Percentiles rank a stretch among this genome's conserved stretches.
phyloP scores from a whole-genome alignment of 2,797 vertebrate genomes.

The Sebastes goodei region DNA sequence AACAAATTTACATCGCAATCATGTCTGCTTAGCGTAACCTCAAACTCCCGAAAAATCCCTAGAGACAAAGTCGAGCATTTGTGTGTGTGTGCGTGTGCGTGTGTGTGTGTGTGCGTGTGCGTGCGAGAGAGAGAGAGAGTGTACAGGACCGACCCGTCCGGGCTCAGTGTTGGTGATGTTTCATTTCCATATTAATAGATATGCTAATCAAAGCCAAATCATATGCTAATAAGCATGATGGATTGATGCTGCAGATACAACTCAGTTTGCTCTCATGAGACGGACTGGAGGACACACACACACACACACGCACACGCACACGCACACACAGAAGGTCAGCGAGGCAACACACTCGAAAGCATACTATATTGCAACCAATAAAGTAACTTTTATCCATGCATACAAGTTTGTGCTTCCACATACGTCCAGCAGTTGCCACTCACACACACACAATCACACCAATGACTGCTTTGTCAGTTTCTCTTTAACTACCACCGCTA shows the following conservation, averaged over 20 bases:
- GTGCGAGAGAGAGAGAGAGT: background rate
- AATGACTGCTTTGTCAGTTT: constrained; percentile 30
- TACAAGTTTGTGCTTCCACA: constrained; percentile 6
- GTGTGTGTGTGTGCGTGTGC: background rate
- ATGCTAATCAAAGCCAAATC: constrained; percentile 79
- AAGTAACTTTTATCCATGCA: constrained; percentile 24
- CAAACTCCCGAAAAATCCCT: constrained; percentile 41
- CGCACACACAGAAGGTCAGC: constrained; percentile 25
- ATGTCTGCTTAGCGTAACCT: constrained; percentile 51
- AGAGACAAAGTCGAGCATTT: constrained; percentile 33
- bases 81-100: background rate
- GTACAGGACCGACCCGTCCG: constrained; percentile 31
- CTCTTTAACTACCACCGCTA: constrained; percentile 17
- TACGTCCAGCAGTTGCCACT: background rate
- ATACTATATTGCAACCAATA: background rate
- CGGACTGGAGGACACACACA: constrained; percentile 24
- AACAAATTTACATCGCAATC: constrained; percentile 57
- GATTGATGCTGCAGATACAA: constrained; percentile 74
- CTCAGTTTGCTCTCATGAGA: constrained; percentile 62
- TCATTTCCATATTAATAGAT: constrained; percentile 81
- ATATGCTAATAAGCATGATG: constrained; percentile 80
- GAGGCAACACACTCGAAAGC: constrained; percentile 8
- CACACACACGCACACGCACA: constrained; percentile 6
- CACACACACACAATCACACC: background rate
- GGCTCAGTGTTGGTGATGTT: constrained; percentile 58